Conservation (phyloP, 2,888 invertebrate species). For the Drosophila barbarae region DNA sequence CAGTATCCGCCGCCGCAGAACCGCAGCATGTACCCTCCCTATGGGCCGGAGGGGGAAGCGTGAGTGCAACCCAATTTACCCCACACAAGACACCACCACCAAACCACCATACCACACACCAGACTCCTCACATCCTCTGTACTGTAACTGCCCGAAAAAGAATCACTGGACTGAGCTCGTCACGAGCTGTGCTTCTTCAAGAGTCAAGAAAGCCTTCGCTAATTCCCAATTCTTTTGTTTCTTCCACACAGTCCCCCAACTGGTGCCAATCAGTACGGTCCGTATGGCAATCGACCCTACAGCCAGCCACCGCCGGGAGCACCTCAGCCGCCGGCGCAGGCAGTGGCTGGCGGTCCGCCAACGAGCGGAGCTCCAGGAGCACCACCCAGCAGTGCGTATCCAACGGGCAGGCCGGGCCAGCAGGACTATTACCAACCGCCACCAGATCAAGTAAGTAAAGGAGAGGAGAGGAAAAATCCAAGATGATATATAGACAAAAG, state of each 20-base stretch:
- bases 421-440: conserved; percentile 82
- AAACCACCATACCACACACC: conserved; percentile 17
- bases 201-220: not conserved
- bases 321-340: conserved; percentile 81
- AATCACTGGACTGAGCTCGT: conserved; percentile 18
- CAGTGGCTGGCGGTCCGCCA: conserved; percentile 77
- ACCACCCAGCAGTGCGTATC: conserved; percentile 79
- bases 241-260: conserved; percentile 75
- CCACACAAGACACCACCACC: conserved; percentile 26
- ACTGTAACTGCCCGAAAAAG: conserved; percentile 47
- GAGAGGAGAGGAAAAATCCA: not conserved
- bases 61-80: conserved; percentile 76
- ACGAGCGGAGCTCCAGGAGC: conserved; percentile 80
- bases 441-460: conserved; percentile 77
- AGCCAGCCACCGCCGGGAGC: conserved; percentile 80
- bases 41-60: conserved; percentile 86
- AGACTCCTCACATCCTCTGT: conserved; percentile 17
- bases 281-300: conserved; percentile 78
- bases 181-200: not conserved
- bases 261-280: conserved; percentile 79
- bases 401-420: conserved; percentile 80
- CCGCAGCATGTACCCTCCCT: conserved; percentile 89
- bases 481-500: too few species aligned
- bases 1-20: conserved; percentile 85
- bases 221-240: not conserved